phyloP scores from a whole-genome alignment of 2,797 vertebrate genomes.

The Rhinoraja longicauda region DNA sequence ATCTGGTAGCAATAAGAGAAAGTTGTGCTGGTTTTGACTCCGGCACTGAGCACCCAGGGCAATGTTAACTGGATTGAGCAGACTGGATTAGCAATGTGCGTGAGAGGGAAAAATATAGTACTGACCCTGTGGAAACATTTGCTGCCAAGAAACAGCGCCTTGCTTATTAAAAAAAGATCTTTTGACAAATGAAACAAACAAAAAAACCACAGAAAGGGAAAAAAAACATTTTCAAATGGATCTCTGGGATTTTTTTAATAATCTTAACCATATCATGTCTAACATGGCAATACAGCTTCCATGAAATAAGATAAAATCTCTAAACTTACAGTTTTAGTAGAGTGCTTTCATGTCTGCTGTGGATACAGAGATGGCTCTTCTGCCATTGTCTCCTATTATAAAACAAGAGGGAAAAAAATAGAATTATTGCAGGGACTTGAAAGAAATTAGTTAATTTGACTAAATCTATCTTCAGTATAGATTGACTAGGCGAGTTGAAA shows the following conservation, averaged over 20 bases:
- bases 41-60: background rate
- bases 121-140: background rate
- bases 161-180: background rate
- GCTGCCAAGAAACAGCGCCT: background rate
- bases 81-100: slow-evolving; percentile 21
- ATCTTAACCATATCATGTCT: background rate
- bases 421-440: too few relatives aligned
- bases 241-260: too few relatives aligned
- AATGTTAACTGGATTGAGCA: slow-evolving; percentile 17
- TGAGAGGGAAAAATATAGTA: slow-evolving; percentile 4
- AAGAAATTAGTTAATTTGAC: too few relatives aligned
- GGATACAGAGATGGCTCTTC: background rate
- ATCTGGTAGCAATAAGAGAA: slow-evolving; percentile 20
- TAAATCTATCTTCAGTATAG: too few relatives aligned
- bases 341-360: background rate
- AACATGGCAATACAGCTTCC: background rate
- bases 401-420: background rate
- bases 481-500: too few relatives aligned
- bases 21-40: slow-evolving; percentile 18
- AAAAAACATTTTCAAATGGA: background rate
- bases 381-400: background rate
- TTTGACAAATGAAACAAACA: background rate
- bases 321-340: background rate
- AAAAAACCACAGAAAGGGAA: background rate
- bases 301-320: background rate